These are phyloP conservation scores for Brachystomella parvula DNA, from an alignment of 1,140 invertebrate genomes.

Conservation along the genomic window DNA sequence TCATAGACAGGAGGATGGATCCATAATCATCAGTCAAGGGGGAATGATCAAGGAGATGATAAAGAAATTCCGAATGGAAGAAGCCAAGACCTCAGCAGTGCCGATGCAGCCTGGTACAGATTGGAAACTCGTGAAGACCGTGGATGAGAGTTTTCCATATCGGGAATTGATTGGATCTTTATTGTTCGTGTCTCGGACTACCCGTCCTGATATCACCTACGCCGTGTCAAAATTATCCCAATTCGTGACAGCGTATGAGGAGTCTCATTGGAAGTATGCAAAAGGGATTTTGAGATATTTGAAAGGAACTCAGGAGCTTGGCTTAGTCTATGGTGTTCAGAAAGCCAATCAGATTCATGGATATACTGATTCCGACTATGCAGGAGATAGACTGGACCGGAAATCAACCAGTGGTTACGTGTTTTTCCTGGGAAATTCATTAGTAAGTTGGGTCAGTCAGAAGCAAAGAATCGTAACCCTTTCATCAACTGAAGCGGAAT, in stretches of 20 bases:
- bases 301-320: conserved; percentile 23
- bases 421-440: conserved; percentile 26
- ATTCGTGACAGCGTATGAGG: conserved; percentile 17
- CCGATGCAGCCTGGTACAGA: conserved; percentile 17
- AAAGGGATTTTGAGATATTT: conserved; percentile 38
- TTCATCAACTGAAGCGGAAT: conserved; percentile 44
- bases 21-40: background rate
- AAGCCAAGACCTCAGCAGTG: conserved; percentile 13
- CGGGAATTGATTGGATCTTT: conserved; percentile 6
- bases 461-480: conserved; percentile 41
- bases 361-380: conserved; percentile 33
- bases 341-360: conserved; percentile 1
- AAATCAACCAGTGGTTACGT: conserved; percentile 35
- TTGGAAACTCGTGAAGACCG: background rate
- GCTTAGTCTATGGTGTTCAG: conserved; percentile 18
- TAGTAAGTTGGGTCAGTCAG: conserved; percentile 39
- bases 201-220: conserved; percentile 8
- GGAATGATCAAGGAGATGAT: conserved; percentile 31
- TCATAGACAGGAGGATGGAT: conserved; percentile 30
- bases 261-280: conserved; percentile 31
- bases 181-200: conserved; percentile 3
- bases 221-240: conserved; percentile 25
- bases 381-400: conserved; percentile 23
- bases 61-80: conserved; percentile 11
- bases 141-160: conserved; percentile 3